Evolutionary conservation across 2,797 vertebrate species (phyloP).

Genomic region (Hoplostethus mediterraneus): DNA sequence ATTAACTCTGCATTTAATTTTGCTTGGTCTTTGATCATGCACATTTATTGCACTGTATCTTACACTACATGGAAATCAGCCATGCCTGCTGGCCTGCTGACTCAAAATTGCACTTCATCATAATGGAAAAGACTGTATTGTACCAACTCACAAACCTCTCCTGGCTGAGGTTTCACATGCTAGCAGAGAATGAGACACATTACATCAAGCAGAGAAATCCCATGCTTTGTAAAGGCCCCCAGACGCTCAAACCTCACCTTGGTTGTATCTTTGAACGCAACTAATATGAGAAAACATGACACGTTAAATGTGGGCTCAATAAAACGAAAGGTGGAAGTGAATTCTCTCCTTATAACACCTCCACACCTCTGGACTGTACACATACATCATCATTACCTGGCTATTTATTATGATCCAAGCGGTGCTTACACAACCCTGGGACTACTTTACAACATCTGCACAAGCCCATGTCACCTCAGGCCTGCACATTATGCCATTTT

Average conservation of each 20-base stretch:
- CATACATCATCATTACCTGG: conserved; percentile 13
- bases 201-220: conserved; percentile 17
- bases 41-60: conserved; percentile 16
- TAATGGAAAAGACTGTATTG: conserved; percentile 6
- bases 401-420: conserved; percentile 19
- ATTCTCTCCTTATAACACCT: conserved; percentile 1
- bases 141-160: conserved; percentile 1
- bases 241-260: neutral
- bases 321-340: neutral
- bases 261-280: conserved; percentile 7
- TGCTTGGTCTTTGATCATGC: conserved; percentile 54
- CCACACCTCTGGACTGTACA: neutral
- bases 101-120: neutral
- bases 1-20: conserved; percentile 63
- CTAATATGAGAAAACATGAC: neutral
- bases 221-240: conserved; percentile 8
- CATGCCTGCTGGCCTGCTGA: conserved; percentile 7
- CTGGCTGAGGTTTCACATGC: conserved; percentile 13
- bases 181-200: neutral
- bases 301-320: neutral
- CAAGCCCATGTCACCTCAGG: neutral
- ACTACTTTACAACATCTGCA: neutral
- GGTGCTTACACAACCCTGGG: conserved; percentile 1
- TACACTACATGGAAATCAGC: conserved; percentile 30
- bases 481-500: neutral